Evolutionary conservation across 2,797 vertebrate species (phyloP).

Genomic region (Myiothlypis chrysogaster): DNA sequence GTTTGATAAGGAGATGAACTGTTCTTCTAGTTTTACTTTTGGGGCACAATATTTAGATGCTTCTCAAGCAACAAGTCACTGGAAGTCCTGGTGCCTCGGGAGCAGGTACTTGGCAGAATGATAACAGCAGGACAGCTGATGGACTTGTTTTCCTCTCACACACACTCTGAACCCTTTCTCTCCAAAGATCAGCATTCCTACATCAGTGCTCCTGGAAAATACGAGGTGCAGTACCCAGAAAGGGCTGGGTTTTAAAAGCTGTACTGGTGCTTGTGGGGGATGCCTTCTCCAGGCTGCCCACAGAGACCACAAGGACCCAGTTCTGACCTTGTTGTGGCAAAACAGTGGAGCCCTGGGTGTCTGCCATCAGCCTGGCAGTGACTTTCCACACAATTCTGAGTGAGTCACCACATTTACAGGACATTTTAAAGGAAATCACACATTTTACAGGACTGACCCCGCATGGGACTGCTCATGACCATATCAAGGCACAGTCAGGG

Average conservation of each 20-base stretch:
- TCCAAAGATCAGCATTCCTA: not conserved
- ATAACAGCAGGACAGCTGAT: not conserved
- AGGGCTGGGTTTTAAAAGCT: not conserved
- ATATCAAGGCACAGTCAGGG: not conserved
- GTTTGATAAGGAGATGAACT: not conserved
- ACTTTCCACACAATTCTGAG: accelerated
- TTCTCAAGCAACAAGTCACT: not conserved
- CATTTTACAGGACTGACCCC: not conserved
- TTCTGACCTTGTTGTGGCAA: not conserved
- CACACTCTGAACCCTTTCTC: not conserved
- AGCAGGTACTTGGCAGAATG: not conserved
- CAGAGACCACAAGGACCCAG: not conserved
- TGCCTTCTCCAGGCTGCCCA: not conserved
- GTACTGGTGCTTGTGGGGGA: not conserved
- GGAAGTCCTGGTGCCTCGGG: not conserved
- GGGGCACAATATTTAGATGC: not conserved
- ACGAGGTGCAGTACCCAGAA: not conserved
- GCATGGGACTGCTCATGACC: not conserved
- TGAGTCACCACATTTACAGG: not conserved
- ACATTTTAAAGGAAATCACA: not conserved
- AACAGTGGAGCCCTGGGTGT: not conserved
- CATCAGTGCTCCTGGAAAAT: not conserved
- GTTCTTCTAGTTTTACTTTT: not conserved
- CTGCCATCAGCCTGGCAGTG: not conserved
- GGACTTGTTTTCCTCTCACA: not conserved